Base-by-base conservation (phyloP, 2,113 vertebrate species). In the Thamnophis sirtalis region DNA sequence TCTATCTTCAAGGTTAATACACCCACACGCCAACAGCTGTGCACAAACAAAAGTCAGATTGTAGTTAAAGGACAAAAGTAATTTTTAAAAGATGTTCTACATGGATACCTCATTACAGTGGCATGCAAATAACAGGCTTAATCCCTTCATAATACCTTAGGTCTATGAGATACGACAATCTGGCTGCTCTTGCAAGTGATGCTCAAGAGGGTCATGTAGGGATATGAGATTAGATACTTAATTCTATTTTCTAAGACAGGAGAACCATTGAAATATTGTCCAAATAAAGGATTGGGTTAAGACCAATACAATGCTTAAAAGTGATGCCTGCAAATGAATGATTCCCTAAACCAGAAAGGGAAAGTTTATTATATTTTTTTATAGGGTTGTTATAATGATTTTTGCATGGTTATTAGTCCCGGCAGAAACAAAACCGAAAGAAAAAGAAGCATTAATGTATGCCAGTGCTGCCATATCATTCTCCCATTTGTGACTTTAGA, bases 11-110 rank as follows among this genome's bases (percentile, higher is more conserved):
- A 91, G 92, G 55, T 51, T 63, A 84, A 56, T 86, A 7, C 53
- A 89, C 86, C 51, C 53, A 85, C 85, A 68, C 50, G 33, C 84
- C 85, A 90, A 88, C 63, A 93, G 73, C 26, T 94, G n/a, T 87
- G 17, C 26, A 68, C 89, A 48, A 92, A 92, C 28, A 89, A 56
- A 88, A 91, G 50, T 50, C 84, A 49, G 22, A 87, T 33, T 73
- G n/a, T 26, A 60, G 15, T 10, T 53, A 38, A 87, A 94, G 50
- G 86, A 85, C 28, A 56, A 48, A 33, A 86, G 28, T 33, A 22
- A 80, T 91, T 48, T 48, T 24, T 60, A 86, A 24, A 93, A 56
- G 8, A 9, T 80, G 19, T 88, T 49, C 33, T 4, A 21, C 10
- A n/a, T 88, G 43, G 4, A 0, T 55, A 48, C 9, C 43, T 90